A percentile compares a stretch with the other conserved stretches of the same genome.
Conservation (phyloP, 2,113 vertebrate genomes). For the Setophaga coronata region DNA sequence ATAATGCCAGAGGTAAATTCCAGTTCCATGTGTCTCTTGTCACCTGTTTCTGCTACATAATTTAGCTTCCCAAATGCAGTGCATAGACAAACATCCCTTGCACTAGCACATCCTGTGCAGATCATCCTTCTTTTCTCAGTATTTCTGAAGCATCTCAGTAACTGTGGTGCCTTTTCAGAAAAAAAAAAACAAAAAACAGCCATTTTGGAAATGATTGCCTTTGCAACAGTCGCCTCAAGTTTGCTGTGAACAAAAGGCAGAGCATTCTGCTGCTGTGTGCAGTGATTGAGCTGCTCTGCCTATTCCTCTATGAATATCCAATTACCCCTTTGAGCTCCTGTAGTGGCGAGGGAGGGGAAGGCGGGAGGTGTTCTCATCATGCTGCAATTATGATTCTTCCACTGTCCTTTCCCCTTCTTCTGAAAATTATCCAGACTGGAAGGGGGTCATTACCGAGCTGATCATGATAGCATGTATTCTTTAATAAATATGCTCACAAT, state of each 20-base stretch:
- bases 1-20: neutral
- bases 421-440: neutral
- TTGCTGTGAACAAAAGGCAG: neutral
- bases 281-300: neutral
- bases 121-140: neutral
- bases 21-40: neutral
- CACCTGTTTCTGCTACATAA: neutral
- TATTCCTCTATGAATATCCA: constrained; percentile 1
- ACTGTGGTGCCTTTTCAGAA: neutral
- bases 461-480: neutral
- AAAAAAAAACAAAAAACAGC: neutral
- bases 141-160: neutral
- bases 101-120: no score
- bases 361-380: neutral
- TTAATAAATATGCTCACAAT: neutral
- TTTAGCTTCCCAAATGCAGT: neutral
- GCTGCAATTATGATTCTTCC: neutral
- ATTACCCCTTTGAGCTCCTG: neutral
- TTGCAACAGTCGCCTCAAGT: neutral
- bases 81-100: neutral
- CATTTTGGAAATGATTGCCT: neutral
- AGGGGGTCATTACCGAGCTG: neutral
- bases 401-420: neutral
- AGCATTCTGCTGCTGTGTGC: neutral
- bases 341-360: neutral